Percentiles rank a stretch among this genome's conserved stretches.
Conservation (phyloP, 1,140 invertebrate species). For the Subanguina moxae region DNA sequence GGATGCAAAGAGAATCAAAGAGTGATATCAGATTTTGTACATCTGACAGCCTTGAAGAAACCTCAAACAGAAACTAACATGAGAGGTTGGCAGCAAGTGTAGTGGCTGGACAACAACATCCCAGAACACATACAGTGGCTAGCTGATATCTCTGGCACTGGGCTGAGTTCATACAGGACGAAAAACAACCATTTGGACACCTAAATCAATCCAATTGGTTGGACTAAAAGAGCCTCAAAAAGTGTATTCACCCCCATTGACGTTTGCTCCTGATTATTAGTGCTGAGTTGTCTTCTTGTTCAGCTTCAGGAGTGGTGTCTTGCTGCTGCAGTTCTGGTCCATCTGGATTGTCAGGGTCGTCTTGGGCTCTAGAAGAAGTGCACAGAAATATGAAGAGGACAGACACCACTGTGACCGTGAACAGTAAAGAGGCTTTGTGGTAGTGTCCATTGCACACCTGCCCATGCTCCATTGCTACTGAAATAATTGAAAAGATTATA, state of each 20-base stretch:
- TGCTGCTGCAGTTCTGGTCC: constrained; percentile 1
- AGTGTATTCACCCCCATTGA: constrained; percentile 22
- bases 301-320: not conserved
- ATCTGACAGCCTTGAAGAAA: no score
- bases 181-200: constrained; percentile 35
- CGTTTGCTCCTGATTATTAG: constrained; percentile 16
- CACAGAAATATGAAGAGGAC: constrained; percentile 8
- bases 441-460: not conserved
- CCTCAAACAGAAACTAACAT: constrained; percentile 29
- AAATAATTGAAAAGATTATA: not conserved
- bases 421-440: constrained; percentile 8
- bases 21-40: no score
- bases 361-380: constrained; percentile 14
- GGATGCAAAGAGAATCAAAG: no score
- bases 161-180: constrained; percentile 28
- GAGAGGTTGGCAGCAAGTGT: constrained; percentile 37
- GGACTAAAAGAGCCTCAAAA: no score
- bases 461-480: not conserved
- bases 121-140: constrained; percentile 42
- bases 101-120: constrained; percentile 37
- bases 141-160: constrained; percentile 44
- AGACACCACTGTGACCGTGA: not conserved
- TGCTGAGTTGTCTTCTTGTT: constrained; percentile 6
- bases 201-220: no score
- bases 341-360: constrained; percentile 18